Conservation (phyloP, 1,140 invertebrate genomes). For the Thaumatotibia leucotreta region DNA sequence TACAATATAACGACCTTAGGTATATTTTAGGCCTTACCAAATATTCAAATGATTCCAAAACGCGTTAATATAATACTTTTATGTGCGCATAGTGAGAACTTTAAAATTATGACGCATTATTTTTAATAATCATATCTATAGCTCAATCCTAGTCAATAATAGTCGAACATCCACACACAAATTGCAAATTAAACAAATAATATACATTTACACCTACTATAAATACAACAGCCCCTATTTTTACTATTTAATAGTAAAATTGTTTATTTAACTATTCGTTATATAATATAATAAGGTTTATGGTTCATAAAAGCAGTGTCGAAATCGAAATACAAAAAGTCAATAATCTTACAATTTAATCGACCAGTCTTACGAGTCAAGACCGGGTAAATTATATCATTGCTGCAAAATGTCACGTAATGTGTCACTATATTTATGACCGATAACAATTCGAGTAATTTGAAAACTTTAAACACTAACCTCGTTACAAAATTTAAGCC, state of each 20-base stretch:
- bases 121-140: not conserved
- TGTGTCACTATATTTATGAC: slow-evolving; percentile 11
- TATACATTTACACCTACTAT: slow-evolving; percentile 65
- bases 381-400: not conserved
- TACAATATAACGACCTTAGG: slow-evolving; percentile 44
- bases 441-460: slow-evolving; percentile 36
- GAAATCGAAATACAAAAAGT: slow-evolving; percentile 33
- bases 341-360: slow-evolving; percentile 16
- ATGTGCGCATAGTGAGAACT: not conserved
- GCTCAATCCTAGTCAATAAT: slow-evolving; percentile 7
- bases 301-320: slow-evolving; percentile 42
- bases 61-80: not conserved
- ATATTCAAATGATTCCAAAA: slow-evolving; percentile 16
- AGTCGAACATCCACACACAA: slow-evolving; percentile 19
- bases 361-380: not conserved
- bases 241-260: slow-evolving; percentile 71
- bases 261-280: slow-evolving; percentile 42
- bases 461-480: slow-evolving; percentile 15
- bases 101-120: not conserved
- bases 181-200: slow-evolving; percentile 52
- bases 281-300: slow-evolving; percentile 39
- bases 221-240: slow-evolving; percentile 69
- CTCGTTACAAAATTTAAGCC: slow-evolving; percentile 11
- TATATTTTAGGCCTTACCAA: slow-evolving; percentile 46
- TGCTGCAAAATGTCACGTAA: not conserved